Evolutionary conservation across 1,140 invertebrate species (phyloP), one percentile per base, ranked within the genome.

Genomic region (Drosophila nigrodunni): DNA sequence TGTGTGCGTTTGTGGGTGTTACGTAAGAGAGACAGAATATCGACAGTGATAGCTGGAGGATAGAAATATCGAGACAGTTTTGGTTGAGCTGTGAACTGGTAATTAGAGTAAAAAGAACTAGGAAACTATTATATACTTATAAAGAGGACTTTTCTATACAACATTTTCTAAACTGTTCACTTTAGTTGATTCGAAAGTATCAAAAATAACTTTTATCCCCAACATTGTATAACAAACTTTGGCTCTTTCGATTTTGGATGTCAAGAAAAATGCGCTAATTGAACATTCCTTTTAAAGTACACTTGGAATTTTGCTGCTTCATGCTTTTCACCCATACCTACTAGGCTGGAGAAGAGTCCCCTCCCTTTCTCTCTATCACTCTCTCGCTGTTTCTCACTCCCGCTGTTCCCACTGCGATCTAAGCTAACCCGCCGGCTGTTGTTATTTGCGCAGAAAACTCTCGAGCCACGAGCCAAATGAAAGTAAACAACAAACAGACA

Each of bases 391-490:
- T 47, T 37, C 21, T 25, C 30, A 11, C 37, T 13, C 7, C 11
- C 47, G 13, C 13, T 37, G 4, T 25, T 30, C 1, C 2, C 49
- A 60, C 21, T 41, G 30, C 54, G 58, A 70, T 44, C 58, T 37
- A 55, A 54, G 30, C 43, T 58, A 30, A 25, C 67, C 64, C n/a
- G 30, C 58, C 9, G 34, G 66, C 57, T 69, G 18, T 37, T 64
- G 59, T 39, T 65, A 80, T 68, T 62, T 66, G 46, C 37, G 9
- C 41, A 43, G 41, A 43, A 43, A 43, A 13, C 41, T 43, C 41
- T 43, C 49, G 39, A 46, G 70, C 82, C 82, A 86, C 82, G 82
- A 87, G 82, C 68, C 82, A 86, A 86, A 87, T 82, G 82, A 86
- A 86, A 88, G 83, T 82, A 79, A 82, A 86, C 66, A 83, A 74